Conservation (phyloP, 2,113 vertebrate genomes). For the Cariama cristata region DNA sequence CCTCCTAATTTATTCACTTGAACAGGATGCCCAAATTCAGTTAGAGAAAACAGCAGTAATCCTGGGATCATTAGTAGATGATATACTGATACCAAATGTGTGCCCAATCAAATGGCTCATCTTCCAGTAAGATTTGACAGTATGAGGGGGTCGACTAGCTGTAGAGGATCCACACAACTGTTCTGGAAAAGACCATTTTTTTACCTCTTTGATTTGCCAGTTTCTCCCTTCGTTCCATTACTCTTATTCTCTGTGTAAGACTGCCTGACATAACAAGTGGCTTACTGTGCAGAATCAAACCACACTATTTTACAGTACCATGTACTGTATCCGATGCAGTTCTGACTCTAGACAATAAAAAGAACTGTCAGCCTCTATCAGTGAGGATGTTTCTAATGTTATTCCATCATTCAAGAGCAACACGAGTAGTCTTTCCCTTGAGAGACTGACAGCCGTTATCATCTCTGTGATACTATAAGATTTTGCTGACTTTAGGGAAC, state of each 20-base stretch:
- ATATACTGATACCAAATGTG: background rate
- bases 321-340: background rate
- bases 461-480: conserved; percentile 1
- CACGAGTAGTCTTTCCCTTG: background rate
- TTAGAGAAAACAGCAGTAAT: background rate
- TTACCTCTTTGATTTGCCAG: background rate
- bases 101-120: background rate
- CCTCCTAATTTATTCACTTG: background rate
- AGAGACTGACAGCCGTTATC: conserved; percentile 26
- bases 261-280: background rate
- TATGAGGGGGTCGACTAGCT: background rate
- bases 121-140: background rate
- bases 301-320: background rate
- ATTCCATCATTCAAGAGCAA: conserved; percentile 30
- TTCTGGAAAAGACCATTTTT: background rate
- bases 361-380: background rate
- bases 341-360: background rate
- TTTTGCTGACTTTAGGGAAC: conserved; percentile 41
- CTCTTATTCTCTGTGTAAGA: background rate
- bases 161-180: background rate
- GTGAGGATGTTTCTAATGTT: background rate
- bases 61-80: background rate
- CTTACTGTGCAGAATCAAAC: background rate
- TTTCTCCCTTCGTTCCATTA: background rate
- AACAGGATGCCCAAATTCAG: background rate